A percentile compares a stretch with the other conserved stretches of the same genome.
Evolutionary conservation across 2,113 vertebrate species (phyloP).

Genomic region (Oreotrochilus melanogaster): DNA sequence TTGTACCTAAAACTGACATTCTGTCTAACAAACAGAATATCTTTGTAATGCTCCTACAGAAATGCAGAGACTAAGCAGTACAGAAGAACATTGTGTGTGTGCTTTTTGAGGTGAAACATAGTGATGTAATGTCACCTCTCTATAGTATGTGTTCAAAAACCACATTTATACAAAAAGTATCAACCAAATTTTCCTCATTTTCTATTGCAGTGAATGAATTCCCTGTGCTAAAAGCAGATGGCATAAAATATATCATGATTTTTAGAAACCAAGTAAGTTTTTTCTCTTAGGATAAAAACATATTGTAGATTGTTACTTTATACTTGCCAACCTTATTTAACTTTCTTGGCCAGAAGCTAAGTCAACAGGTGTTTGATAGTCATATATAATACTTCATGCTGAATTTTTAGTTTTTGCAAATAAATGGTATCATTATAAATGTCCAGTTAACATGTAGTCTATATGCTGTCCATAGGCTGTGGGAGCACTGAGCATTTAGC

Average conservation of each 20-base stretch:
- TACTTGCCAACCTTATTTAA: slow-evolving; percentile 4
- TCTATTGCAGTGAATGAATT: slow-evolving; percentile 93
- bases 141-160: background rate
- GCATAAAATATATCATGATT: slow-evolving; percentile 99
- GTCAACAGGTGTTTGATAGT: slow-evolving; percentile 23
- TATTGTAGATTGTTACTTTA: background rate
- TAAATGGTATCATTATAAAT: slow-evolving; percentile 6
- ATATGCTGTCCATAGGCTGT: background rate
- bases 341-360: background rate
- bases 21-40: background rate
- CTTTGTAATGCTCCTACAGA: background rate
- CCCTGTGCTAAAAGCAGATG: slow-evolving; percentile 97
- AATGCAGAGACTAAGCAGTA: background rate
- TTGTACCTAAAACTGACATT: background rate
- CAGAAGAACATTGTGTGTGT: background rate
- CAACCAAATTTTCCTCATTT: background rate
- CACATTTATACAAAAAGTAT: background rate
- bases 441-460: background rate
- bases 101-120: background rate
- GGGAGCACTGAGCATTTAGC: background rate
- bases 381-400: background rate
- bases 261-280: slow-evolving; percentile 95
- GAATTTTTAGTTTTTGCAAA: slow-evolving; percentile 10
- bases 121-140: background rate
- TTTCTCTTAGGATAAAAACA: background rate